phyloP scores from a whole-genome alignment of 2,888 invertebrate genomes.

The Eugnorisma glareosa region DNA sequence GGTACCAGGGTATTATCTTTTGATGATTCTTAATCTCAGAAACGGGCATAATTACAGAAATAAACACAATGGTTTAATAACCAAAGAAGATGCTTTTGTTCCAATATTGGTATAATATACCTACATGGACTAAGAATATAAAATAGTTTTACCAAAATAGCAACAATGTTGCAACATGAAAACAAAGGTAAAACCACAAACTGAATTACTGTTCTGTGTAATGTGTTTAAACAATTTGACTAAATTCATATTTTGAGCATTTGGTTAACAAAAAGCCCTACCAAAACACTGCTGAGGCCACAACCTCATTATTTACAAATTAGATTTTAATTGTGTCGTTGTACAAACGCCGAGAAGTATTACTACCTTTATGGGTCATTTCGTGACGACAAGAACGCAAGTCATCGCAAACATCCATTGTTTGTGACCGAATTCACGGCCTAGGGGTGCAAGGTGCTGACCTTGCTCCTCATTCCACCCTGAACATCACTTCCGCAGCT shows the following conservation, averaged over 20 bases:
- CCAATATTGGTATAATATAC: neutral
- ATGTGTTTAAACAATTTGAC: neutral
- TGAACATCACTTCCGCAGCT: slow-evolving; percentile 28
- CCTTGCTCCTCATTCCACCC: slow-evolving; percentile 42
- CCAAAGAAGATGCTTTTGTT: neutral
- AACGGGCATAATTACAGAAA: neutral
- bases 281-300: neutral
- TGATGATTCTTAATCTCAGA: neutral
- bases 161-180: neutral
- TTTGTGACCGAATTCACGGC: slow-evolving; percentile 26
- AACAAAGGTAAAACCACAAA: slow-evolving; percentile 20
- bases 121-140: neutral
- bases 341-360: slow-evolving; percentile 12
- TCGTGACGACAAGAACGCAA: slow-evolving; percentile 48
- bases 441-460: slow-evolving; percentile 41
- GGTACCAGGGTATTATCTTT: neutral
- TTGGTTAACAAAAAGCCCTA: neutral
- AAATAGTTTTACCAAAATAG: neutral
- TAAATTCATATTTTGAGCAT: neutral
- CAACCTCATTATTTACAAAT: slow-evolving; percentile 47
- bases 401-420: slow-evolving; percentile 53
- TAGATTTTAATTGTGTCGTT: slow-evolving; percentile 52
- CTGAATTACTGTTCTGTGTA: neutral
- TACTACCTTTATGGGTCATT: slow-evolving; percentile 54
- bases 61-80: neutral